Conservation (phyloP, 2,113 vertebrate genomes). For the Microtus pennsylvanicus region DNA sequence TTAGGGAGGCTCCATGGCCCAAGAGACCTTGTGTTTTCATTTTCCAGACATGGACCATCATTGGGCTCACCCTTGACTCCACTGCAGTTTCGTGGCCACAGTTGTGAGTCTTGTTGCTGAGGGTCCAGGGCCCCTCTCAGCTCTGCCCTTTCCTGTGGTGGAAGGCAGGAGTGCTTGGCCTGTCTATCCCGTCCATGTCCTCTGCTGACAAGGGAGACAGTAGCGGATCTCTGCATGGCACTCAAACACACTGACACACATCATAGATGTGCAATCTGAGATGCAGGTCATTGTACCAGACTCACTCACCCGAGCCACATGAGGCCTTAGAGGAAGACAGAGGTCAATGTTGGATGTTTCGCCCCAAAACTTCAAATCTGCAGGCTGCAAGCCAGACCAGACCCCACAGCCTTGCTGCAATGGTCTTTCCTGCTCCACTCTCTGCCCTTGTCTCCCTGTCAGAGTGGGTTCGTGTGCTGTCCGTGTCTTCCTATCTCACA, state of each 20-base stretch:
- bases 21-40: neutral
- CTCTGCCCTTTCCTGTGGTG: neutral
- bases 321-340: neutral
- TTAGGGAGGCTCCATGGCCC: neutral
- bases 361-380: neutral
- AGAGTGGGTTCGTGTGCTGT: neutral
- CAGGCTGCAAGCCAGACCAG: neutral
- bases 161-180: neutral
- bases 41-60: neutral
- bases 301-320: neutral
- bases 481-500: neutral
- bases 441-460: neutral
- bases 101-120: neutral
- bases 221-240: fast-evolving
- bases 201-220: no score
- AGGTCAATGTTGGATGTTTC: neutral
- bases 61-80: neutral
- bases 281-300: fast-evolving
- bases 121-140: no score
- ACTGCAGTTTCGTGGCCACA: neutral
- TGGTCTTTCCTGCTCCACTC: neutral
- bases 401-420: neutral
- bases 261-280: neutral
- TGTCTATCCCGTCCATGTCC: neutral
- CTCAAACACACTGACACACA: neutral